Conservation (phyloP, 1,140 invertebrate species). For the Aphaenogaster rudis region DNA sequence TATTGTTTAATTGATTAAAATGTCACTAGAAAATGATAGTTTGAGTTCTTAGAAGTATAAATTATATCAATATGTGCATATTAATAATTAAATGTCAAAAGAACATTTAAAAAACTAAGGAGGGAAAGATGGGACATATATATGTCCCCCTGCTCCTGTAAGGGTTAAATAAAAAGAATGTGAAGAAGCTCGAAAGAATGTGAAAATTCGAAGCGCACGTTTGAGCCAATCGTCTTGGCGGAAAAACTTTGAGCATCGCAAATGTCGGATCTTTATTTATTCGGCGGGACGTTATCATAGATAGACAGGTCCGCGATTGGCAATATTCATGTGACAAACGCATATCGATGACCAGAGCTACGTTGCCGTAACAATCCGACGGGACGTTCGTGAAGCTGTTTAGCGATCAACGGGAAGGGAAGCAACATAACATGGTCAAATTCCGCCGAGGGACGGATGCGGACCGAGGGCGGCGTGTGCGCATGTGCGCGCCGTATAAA, state of each 20-base stretch:
- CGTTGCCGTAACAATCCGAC: neutral
- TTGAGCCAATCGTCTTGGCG: neutral
- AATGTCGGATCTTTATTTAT: neutral
- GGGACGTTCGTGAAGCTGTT: neutral
- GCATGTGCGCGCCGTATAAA: conserved; percentile 2
- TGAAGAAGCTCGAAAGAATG: neutral
- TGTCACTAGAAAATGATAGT: no score
- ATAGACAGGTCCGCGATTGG: neutral
- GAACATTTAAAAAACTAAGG: no score
- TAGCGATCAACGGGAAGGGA: neutral
- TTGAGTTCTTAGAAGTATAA: no score
- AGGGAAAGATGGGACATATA: no score
- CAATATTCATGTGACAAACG: neutral
- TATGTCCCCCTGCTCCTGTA: no score
- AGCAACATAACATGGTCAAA: conserved; percentile 18
- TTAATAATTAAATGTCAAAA: no score
- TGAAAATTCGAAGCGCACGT: neutral
- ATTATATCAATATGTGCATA: no score
- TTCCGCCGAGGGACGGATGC: neutral
- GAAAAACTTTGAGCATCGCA: neutral
- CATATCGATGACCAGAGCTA: neutral
- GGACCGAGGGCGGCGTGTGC: neutral
- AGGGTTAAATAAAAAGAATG: no score
- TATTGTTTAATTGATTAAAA: no score
- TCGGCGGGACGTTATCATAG: neutral